Percentiles rank a stretch among this genome's conserved stretches.
Conservation (phyloP, 2,888 invertebrate genomes). For the Stenodera caucasica region DNA sequence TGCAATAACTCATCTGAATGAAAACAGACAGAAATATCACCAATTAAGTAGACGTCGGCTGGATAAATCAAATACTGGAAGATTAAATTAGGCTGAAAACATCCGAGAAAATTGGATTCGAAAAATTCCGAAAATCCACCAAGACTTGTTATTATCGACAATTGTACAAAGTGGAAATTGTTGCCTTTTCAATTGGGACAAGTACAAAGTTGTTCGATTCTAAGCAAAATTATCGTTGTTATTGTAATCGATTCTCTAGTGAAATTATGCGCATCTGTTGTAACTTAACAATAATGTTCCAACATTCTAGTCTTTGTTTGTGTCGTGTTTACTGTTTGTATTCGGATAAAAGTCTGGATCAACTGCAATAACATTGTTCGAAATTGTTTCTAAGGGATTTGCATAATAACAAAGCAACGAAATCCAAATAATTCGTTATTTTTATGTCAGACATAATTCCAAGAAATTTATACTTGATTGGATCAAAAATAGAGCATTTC, state of each 20-base stretch:
- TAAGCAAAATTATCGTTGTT: no score
- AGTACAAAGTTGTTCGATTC: no score
- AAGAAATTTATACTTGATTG: background rate
- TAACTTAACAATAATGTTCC: no score
- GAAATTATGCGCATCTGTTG: no score
- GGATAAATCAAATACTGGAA: background rate
- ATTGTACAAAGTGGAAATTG: no score
- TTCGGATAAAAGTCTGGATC: background rate
- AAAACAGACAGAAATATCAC: background rate
- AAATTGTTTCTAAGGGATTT: conserved; percentile 2
- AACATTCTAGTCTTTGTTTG: no score
- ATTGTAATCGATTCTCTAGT: no score
- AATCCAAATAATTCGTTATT: conserved; percentile 5
- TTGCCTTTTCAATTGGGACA: no score
- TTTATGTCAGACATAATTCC: background rate
- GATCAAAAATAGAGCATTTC: no score
- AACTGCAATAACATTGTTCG: background rate
- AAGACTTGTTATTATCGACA: no score
- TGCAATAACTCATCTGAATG: background rate
- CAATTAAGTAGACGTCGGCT: background rate
- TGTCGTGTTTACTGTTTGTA: background rate
- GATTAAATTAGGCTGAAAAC: background rate
- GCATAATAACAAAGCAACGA: background rate
- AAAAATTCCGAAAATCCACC: background rate
- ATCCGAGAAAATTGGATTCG: background rate